Conservation (phyloP, 2,888 invertebrate genomes). For the Lysandra bellargus region DNA sequence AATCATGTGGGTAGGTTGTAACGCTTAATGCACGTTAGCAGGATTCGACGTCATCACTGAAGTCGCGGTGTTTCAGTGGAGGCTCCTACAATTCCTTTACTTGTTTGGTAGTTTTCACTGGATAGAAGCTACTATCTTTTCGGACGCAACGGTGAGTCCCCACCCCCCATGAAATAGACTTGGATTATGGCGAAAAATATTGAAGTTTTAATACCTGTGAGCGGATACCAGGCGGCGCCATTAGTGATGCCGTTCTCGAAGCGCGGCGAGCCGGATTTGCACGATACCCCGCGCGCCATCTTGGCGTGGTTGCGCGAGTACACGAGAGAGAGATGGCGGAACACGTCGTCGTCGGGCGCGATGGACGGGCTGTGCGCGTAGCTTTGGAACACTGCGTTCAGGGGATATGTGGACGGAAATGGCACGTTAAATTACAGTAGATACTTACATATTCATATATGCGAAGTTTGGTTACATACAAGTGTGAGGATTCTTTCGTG, state of each 20-base stretch:
- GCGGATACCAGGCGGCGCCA: constrained; percentile 95
- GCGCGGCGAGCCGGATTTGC: constrained; percentile 86
- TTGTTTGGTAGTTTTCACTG: neutral
- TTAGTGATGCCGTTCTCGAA: constrained; percentile 96
- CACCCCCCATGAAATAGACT: too few relatives aligned
- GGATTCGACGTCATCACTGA: too few relatives aligned
- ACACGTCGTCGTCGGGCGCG: constrained; percentile 95
- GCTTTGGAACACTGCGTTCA: constrained; percentile 91
- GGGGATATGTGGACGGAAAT: constrained; percentile 76
- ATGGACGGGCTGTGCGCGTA: constrained; percentile 90
- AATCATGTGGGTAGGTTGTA: too few relatives aligned
- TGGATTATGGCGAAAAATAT: too few relatives aligned
- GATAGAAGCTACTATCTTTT: neutral
- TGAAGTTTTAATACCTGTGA: constrained; percentile 80
- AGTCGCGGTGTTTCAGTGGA: too few relatives aligned
- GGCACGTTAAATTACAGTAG: constrained; percentile 11
- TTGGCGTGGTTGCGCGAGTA: constrained; percentile 94
- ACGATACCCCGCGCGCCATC: constrained; percentile 92
- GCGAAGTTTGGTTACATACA: neutral
- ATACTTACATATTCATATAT: neutral
- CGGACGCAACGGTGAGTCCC: neutral
- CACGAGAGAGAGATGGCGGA: constrained; percentile 89
- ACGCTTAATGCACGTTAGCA: neutral
- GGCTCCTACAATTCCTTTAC: too few relatives aligned
- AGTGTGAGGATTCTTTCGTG: neutral